A percentile compares a stretch with the other conserved stretches of the same genome.
These are phyloP conservation scores for Semnornis frantzii DNA, from an alignment of 2,113 vertebrate species.

Conservation along the genomic window DNA sequence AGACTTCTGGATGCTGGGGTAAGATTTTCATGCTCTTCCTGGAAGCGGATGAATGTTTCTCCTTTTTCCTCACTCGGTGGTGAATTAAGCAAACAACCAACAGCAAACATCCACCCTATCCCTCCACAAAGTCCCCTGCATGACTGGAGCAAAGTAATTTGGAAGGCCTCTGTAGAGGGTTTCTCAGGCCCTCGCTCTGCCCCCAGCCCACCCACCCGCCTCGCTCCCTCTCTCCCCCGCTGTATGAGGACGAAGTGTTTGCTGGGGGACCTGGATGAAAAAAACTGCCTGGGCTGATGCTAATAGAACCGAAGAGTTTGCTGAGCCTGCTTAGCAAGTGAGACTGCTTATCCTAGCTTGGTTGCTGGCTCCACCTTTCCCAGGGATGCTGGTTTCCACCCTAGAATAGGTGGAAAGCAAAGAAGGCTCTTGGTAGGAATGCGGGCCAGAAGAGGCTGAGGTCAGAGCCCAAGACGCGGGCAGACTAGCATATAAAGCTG, in stretches of 20 bases:
- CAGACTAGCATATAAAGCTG: background rate
- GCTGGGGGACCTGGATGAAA: background rate
- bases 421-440: background rate
- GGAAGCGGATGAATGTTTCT: background rate
- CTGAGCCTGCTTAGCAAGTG: background rate
- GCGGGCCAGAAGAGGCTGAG: background rate
- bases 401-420: slow-evolving; percentile 2
- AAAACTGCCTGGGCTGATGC: background rate
- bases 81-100: slow-evolving; percentile 17
- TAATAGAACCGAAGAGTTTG: background rate
- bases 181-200: background rate
- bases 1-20: slow-evolving; percentile 64
- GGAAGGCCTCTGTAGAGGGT: background rate
- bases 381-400: background rate
- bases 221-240: background rate
- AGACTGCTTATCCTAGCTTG: background rate
- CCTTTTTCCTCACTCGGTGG: background rate
- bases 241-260: background rate
- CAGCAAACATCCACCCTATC: background rate
- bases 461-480: background rate
- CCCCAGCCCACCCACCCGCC: background rate
- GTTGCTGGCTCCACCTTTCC: slow-evolving; percentile 1
- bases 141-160: background rate
- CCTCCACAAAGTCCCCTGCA: background rate
- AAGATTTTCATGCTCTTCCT: slow-evolving; percentile 62